phyloP scores from a whole-genome alignment of 2,797 vertebrate species.

The Mustela erminea region DNA sequence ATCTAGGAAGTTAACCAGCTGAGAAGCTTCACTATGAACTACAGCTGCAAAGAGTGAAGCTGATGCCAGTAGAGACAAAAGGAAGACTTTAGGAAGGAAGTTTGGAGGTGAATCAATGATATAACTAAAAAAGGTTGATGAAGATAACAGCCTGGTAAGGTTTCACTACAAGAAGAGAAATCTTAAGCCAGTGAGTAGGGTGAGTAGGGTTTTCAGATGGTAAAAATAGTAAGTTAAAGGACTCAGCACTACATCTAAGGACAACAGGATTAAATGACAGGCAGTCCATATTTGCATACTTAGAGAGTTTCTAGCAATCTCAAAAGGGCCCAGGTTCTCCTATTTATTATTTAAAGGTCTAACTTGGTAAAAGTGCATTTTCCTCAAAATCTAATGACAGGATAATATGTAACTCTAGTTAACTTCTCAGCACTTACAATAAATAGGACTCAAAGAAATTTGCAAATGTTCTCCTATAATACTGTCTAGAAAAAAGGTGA shows the following conservation, averaged over 20 bases:
- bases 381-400: constrained; percentile 24
- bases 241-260: not conserved
- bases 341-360: not conserved
- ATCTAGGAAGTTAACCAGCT: not conserved
- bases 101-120: not conserved
- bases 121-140: not conserved
- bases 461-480: not conserved
- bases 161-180: not conserved
- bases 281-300: not conserved
- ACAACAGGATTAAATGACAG: not conserved
- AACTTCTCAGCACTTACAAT: not conserved
- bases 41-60: not conserved
- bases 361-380: not conserved
- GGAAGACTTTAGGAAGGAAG: not conserved
- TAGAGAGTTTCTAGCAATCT: not conserved
- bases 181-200: not conserved
- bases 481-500: constrained; percentile 7
- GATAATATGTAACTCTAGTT: not conserved
- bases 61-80: not conserved
- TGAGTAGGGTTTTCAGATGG: not conserved
- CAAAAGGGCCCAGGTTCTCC: not conserved
- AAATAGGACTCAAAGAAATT: not conserved
- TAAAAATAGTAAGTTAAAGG: not conserved
- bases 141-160: not conserved
- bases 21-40: not conserved